Conservation (phyloP, 2,113 vertebrate species). For the Hiodon tergisus region DNA sequence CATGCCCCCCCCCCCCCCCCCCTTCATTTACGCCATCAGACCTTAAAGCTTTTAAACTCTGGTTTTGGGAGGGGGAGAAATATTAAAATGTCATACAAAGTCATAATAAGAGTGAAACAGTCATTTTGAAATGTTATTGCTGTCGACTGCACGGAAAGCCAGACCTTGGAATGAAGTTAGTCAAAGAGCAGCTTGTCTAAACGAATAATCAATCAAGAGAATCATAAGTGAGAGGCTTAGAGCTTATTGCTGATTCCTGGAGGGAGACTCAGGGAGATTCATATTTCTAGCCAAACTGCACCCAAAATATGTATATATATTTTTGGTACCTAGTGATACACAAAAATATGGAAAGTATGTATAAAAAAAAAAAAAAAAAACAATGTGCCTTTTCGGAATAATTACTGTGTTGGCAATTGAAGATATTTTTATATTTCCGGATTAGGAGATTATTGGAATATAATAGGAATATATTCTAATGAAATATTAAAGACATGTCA, state of each 20-base stretch:
- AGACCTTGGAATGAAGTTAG: conserved; percentile 9
- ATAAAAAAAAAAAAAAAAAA: neutral
- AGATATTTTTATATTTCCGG: no score
- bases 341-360: neutral
- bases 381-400: no score
- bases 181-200: conserved; percentile 14
- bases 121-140: conserved; percentile 13
- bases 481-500: neutral
- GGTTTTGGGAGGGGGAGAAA: neutral
- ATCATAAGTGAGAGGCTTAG: neutral
- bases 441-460: no score
- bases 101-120: conserved; percentile 18
- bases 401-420: no score
- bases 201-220: conserved; percentile 15
- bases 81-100: conserved; percentile 13
- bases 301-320: neutral
- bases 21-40: neutral
- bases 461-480: neutral
- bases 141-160: conserved; percentile 1
- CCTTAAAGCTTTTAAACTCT: neutral
- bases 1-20: neutral
- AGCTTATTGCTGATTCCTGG: neutral
- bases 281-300: neutral
- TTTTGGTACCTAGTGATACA: neutral
- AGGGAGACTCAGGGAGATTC: neutral